These are phyloP conservation scores for Amphiprion clarkii DNA, from an alignment of 2,797 vertebrate species.

Conservation along the genomic window DNA sequence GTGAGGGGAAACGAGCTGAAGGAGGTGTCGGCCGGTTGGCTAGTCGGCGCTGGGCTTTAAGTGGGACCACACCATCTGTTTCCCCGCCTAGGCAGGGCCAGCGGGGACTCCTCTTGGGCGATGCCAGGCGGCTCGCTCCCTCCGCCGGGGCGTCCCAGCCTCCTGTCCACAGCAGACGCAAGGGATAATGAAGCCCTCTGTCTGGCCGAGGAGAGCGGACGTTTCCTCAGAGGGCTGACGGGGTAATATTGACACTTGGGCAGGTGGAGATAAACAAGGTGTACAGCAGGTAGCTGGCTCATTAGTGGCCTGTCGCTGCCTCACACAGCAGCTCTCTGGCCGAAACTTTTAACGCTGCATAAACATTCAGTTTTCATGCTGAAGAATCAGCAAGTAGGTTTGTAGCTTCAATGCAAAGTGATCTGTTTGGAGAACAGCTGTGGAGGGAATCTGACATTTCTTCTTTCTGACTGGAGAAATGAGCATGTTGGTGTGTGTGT, in stretches of 20 bases:
- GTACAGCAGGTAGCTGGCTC: constrained; percentile 76
- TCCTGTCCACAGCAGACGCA: constrained; percentile 74
- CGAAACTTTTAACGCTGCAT: constrained; percentile 41
- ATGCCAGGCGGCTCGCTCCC: constrained; percentile 75
- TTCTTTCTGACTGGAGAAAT: constrained; percentile 14
- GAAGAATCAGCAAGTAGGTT: constrained; percentile 44
- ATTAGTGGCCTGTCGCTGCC: constrained; percentile 62
- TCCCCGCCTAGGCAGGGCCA: constrained; percentile 78
- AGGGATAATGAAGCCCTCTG: constrained; percentile 81
- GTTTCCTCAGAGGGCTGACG: constrained; percentile 67
- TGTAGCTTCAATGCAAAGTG: constrained; percentile 21
- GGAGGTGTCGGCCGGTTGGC: constrained; percentile 67
- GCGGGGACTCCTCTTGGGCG: constrained; percentile 78
- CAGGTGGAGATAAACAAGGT: constrained; percentile 77
- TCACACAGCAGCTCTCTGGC: constrained; percentile 41
- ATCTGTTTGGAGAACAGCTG: constrained; percentile 42
- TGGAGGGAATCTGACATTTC: constrained; percentile 19
- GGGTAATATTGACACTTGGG: constrained; percentile 74
- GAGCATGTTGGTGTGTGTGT: background rate
- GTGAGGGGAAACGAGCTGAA: constrained; percentile 41
- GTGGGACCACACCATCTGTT: constrained; percentile 86
- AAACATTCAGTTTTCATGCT: constrained; percentile 31
- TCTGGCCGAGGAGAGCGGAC: constrained; percentile 65
- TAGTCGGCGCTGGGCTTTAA: constrained; percentile 79
- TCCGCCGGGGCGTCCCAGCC: constrained; percentile 67